Evolutionary conservation across 30 jellyfish, hydroid and myxozoan species (phyloP), one percentile per base, ranked within the genome.

Genomic region (Hydra vulgaris): DNA sequence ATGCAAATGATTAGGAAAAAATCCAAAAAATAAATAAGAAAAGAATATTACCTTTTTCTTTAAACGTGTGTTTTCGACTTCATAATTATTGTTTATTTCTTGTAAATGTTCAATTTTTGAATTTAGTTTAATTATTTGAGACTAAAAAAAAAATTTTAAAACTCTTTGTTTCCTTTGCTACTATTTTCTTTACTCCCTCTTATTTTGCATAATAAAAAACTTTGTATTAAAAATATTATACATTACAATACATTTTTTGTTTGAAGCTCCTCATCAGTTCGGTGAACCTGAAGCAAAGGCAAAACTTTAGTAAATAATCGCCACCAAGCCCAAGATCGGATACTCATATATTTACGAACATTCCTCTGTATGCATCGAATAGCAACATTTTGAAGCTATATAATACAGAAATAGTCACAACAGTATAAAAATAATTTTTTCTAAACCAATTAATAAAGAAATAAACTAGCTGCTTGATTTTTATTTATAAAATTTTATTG

Each of bases 271-370:
- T 87, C 91, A 84, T 92, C 98, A 7, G 98, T 87, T 56, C 96
- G 75, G 83, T 92, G 98, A 18, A 92, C 96, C 81, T 92, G 96
- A 22, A 92, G 91, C 27, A 92, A 76, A 19, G 98, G 98, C 67
- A 85, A 75, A 20, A 92, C 98, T 73, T 82, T 87, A 0, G 90
- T 83, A 85, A 86, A 92, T 40, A 92, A 27, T 18, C 84, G 79
- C 98, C 98, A 92, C 98, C 98, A 92, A 0, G 88, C 54, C 98
- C 98, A 92, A 84, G 73, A 79, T 21, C 88, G 83, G 68, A 92
- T 96, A 0, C 92, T 83, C 89, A 92, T 78, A 87, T 77, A 92
- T 78, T 92, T 92, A 1, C 94, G 93, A 25, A 92, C 75, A 85
- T 92, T 92, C 23, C 96, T 78, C 66, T 92, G 98, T 24, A 92